phyloP scores from a whole-genome alignment of 2,888 invertebrate genomes.

The Apomyelois bistriatella region DNA sequence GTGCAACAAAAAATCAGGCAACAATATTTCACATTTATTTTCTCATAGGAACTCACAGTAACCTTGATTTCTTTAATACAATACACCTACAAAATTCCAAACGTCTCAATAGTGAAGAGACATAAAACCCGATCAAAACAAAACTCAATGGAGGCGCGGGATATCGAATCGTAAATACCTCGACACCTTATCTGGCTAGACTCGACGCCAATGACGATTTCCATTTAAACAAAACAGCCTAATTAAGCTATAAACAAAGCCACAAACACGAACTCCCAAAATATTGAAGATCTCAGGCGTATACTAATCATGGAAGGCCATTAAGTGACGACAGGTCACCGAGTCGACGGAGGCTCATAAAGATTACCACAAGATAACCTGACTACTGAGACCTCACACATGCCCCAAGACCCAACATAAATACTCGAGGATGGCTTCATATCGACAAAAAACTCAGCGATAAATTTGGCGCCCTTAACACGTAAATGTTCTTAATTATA shows the following conservation, averaged over 20 bases:
- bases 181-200: slow-evolving; percentile 74
- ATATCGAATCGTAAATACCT: slow-evolving; percentile 74
- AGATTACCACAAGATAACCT: slow-evolving; percentile 75
- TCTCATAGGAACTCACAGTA: no score
- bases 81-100: neutral
- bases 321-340: slow-evolving; percentile 76
- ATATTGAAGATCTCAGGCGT: slow-evolving; percentile 51
- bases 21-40: no score
- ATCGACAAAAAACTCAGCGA: slow-evolving; percentile 77
- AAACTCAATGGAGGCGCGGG: slow-evolving; percentile 45
- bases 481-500: slow-evolving; percentile 78
- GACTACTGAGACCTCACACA: slow-evolving; percentile 78
- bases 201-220: slow-evolving; percentile 59
- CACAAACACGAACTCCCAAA: slow-evolving; percentile 71
- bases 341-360: slow-evolving; percentile 70
- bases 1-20: no score
- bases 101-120: slow-evolving; percentile 17
- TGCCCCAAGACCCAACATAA: slow-evolving; percentile 62
- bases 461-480: slow-evolving; percentile 78
- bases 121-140: slow-evolving; percentile 58
- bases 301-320: slow-evolving; percentile 70
- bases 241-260: slow-evolving; percentile 80
- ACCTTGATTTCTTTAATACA: no score
- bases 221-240: slow-evolving; percentile 76
- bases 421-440: slow-evolving; percentile 72